These are phyloP conservation scores for Notodonta dromedarius DNA, from an alignment of 2,888 invertebrate genomes.

Conservation along the genomic window DNA sequence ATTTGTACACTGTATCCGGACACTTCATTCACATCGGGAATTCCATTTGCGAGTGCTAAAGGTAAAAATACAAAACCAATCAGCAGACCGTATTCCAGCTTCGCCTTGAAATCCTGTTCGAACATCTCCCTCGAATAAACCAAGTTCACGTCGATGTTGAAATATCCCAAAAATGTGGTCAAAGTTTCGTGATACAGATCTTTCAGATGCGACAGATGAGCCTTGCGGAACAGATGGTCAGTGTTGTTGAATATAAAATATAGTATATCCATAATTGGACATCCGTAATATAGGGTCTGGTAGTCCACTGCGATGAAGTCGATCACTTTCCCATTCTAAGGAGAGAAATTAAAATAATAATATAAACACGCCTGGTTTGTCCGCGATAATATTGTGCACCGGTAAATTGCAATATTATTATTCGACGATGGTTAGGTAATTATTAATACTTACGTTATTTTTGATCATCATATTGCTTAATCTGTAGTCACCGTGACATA, in stretches of 20 bases:
- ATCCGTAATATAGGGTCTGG: constrained; percentile 1
- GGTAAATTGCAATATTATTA: not conserved
- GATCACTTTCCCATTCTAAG: not conserved
- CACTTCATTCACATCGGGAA: not conserved
- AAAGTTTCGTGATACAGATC: constrained; percentile 3
- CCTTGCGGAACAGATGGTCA: not conserved
- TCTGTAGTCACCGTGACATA: constrained; percentile 54
- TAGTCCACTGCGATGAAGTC: not conserved
- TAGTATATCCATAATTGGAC: not conserved
- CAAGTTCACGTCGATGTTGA: not conserved
- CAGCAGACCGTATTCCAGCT: not conserved
- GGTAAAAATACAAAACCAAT: not conserved
- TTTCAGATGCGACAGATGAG: not conserved
- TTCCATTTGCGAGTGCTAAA: not conserved
- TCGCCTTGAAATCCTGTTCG: not conserved
- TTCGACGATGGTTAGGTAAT: not conserved
- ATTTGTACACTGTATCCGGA: not conserved
- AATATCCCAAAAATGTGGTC: constrained; percentile 14
- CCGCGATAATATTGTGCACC: not conserved
- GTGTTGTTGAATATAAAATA: not conserved
- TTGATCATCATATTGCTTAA: constrained; percentile 47
- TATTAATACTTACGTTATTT: constrained; percentile 36
- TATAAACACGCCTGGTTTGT: not conserved
- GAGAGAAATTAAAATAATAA: not conserved
- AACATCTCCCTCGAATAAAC: not conserved